These are phyloP conservation scores for Erebia aethiops DNA, from an alignment of 2,888 invertebrate species.

Conservation along the genomic window DNA sequence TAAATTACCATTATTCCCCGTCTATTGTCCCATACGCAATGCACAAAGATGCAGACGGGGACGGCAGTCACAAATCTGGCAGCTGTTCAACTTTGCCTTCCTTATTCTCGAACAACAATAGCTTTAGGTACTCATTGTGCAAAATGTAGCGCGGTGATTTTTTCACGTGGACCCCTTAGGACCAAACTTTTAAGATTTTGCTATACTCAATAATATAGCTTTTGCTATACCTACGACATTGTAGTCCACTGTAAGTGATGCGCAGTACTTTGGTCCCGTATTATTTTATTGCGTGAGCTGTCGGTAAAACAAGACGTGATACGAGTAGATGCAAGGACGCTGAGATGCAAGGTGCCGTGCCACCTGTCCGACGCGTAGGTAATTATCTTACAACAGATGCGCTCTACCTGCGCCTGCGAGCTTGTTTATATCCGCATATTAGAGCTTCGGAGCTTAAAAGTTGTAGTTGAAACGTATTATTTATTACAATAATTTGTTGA, in stretches of 20 bases:
- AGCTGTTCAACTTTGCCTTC: conserved; percentile 78
- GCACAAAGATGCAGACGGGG: conserved; percentile 79
- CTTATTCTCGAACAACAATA: conserved; percentile 71
- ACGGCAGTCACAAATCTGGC: conserved; percentile 78
- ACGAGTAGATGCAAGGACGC: conserved; percentile 49
- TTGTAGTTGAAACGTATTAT: neutral
- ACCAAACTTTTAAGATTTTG: conserved; percentile 24
- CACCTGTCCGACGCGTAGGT: conserved; percentile 68
- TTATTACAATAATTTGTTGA: too few relatives aligned
- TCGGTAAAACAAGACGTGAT: conserved; percentile 15
- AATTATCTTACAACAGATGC: conserved; percentile 80
- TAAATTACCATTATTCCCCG: conserved; percentile 79
- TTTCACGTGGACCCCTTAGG: conserved; percentile 46
- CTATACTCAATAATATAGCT: neutral
- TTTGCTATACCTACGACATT: neutral
- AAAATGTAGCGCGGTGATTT: conserved; percentile 74
- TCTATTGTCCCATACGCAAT: conserved; percentile 64
- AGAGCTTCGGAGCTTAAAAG: conserved; percentile 29
- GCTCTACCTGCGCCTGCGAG: conserved; percentile 63
- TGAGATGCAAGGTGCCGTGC: conserved; percentile 73
- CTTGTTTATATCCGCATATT: conserved; percentile 42
- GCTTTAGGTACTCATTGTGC: conserved; percentile 71
- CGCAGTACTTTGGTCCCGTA: neutral
- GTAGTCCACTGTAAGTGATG: neutral
- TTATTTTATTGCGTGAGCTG: conserved; percentile 4